Evolutionary conservation across 2,797 vertebrate species (phyloP), one percentile per base, ranked within the genome.

Genomic region (Peromyscus eremicus): DNA sequence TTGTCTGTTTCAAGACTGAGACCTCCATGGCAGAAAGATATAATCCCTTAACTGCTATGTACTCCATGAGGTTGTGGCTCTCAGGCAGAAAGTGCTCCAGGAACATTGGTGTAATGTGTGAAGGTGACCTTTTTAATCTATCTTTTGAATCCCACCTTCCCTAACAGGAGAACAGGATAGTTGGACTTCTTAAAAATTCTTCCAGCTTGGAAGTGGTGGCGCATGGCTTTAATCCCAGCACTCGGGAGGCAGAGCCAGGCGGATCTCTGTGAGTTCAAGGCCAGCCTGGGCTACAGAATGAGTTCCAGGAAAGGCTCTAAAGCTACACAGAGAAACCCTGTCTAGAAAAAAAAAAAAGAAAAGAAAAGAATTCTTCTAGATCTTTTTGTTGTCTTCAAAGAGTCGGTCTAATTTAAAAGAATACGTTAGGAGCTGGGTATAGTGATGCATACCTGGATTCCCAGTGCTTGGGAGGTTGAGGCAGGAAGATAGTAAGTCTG

Each of bases 381-480:
- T 57, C 77, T 91, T 73, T 27, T 73, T 92, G 87, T n/a, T 88
- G 37, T 86, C 17, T 34, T 64, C 70, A 90, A 75, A 91, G 90
- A 64, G 25, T 60, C 76, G 96, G 66, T 77, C 19, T 85, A 91
- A 82, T 55, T 89, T 79, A 87, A 77, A 81, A 85, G 64, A 88
- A 88, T 57, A 80, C 32, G 60, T 68, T 46, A 89, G 70, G 49
- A 57, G 17, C 29, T 76, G 25, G 19, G n/a, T 9, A 16, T 32
- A 13, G 21, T 46, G 32, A n/a, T 64, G 13, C 19, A 14, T 1
- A 1, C 19, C 40, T 89, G 87, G 8, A 62, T 23, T 49, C 29
- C n/a, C 29, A 89, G 37, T 29, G 40, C 52, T 89, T 62, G 37
- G 52, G 27, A 76, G 29, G 19, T 55, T n/a, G 86, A 62, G 55